These are phyloP conservation scores for Drosophila kuntzei DNA, from an alignment of 2,888 invertebrate genomes.

Conservation along the genomic window DNA sequence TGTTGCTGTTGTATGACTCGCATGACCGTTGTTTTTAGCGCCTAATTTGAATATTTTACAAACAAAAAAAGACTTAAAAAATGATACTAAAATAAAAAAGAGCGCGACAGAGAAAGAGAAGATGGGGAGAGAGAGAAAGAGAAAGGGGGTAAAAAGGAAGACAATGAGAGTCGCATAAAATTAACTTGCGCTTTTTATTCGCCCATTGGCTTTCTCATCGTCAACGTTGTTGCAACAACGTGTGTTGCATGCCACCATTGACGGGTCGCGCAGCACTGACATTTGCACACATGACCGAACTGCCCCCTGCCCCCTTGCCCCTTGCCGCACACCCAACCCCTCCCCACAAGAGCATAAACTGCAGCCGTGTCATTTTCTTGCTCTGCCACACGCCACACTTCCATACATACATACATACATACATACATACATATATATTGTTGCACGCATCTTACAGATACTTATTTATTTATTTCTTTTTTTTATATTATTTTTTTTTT, in stretches of 20 bases:
- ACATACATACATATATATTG: slow-evolving; percentile 3
- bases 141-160: background rate
- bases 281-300: slow-evolving; percentile 64
- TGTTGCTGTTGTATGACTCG: slow-evolving; percentile 20
- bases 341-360: background rate
- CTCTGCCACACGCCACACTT: background rate
- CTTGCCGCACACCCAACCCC: background rate
- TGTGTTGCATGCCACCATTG: slow-evolving; percentile 28
- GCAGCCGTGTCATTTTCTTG: background rate
- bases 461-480: slow-evolving; percentile 5
- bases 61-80: slow-evolving; percentile 32
- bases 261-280: slow-evolving; percentile 54
- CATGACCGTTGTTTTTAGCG: slow-evolving; percentile 31
- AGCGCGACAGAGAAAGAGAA: background rate
- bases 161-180: slow-evolving; percentile 52
- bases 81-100: slow-evolving; percentile 20
- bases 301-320: slow-evolving; percentile 7
- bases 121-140: background rate
- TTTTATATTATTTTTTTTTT: slow-evolving; percentile 1
- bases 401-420: background rate
- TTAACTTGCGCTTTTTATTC: slow-evolving; percentile 64
- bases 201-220: slow-evolving; percentile 54
- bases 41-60: slow-evolving; percentile 61
- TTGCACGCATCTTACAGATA: slow-evolving; percentile 46
- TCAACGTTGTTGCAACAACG: background rate